These are phyloP conservation scores for Ectemnius cavifrons DNA, from an alignment of 2,888 invertebrate species.

Conservation along the genomic window DNA sequence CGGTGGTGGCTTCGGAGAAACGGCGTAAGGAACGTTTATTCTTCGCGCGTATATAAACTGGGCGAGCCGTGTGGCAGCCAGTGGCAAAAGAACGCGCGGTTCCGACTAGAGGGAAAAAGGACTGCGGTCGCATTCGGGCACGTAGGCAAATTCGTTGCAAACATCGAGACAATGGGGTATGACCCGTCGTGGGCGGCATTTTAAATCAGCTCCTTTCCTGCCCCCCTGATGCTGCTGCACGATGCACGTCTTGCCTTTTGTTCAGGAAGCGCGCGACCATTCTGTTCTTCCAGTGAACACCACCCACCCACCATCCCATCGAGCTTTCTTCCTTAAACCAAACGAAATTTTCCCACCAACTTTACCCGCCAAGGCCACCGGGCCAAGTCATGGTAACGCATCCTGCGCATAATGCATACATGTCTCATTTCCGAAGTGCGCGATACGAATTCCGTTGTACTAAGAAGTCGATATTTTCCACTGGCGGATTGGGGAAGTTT, in stretches of 20 bases:
- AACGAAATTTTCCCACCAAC: too few relatives aligned
- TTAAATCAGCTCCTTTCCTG: constrained; percentile 58
- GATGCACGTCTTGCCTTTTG: constrained; percentile 47
- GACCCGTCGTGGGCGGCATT: constrained; percentile 63
- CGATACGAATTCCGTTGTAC: too few relatives aligned
- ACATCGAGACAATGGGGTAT: constrained; percentile 67
- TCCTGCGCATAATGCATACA: neutral
- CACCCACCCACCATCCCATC: constrained; percentile 2
- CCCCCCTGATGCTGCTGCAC: neutral
- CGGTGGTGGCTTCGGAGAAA: constrained; percentile 41
- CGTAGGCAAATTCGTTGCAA: constrained; percentile 73
- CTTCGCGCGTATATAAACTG: constrained; percentile 68
- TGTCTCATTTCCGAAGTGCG: too few relatives aligned
- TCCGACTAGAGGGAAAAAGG: constrained; percentile 47
- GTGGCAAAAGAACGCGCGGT: constrained; percentile 36
- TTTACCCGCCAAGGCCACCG: too few relatives aligned
- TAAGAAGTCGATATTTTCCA: too few relatives aligned
- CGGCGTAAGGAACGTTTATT: constrained; percentile 66
- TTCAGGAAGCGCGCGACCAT: constrained; percentile 10
- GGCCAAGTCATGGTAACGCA: neutral
- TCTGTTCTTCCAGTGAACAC: neutral
- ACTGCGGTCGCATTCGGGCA: constrained; percentile 65
- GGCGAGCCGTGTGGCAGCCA: constrained; percentile 1
- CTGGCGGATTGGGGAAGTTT: too few relatives aligned
- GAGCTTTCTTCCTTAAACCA: neutral